Conservation (phyloP, 2,113 vertebrate species). For the Reinhardtius hippoglossoides region DNA sequence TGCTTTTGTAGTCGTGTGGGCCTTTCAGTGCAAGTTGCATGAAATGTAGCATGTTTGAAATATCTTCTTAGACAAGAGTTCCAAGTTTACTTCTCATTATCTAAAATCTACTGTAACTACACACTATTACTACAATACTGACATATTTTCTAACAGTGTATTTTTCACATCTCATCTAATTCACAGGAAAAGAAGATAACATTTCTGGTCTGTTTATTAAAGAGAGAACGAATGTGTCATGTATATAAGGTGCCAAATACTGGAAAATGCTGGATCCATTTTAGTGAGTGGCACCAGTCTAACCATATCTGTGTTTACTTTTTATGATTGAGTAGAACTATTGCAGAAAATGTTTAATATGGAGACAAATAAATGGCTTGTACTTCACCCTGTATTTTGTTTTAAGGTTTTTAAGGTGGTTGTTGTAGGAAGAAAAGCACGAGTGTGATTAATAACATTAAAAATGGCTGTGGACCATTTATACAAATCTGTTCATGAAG, state of each 20-base stretch:
- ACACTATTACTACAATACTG: background rate
- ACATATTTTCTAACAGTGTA: background rate
- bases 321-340: background rate
- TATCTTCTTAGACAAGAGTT: background rate
- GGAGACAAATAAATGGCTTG: too few species aligned
- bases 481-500: too few species aligned
- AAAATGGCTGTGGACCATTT: too few species aligned
- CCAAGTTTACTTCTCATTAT: background rate
- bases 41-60: conserved; percentile 11
- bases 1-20: conserved; percentile 11
- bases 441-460: too few species aligned
- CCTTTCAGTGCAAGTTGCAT: conserved; percentile 18
- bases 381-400: too few species aligned
- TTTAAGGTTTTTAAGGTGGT: background rate
- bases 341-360: background rate
- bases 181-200: background rate
- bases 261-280: background rate
- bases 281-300: background rate
- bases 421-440: too few species aligned
- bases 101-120: background rate
- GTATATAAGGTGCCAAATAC: background rate
- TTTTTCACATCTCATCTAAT: background rate
- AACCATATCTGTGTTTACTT: background rate
- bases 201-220: background rate
- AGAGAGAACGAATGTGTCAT: background rate